Conservation (phyloP, 2,797 vertebrate species). For the Coluber constrictor region DNA sequence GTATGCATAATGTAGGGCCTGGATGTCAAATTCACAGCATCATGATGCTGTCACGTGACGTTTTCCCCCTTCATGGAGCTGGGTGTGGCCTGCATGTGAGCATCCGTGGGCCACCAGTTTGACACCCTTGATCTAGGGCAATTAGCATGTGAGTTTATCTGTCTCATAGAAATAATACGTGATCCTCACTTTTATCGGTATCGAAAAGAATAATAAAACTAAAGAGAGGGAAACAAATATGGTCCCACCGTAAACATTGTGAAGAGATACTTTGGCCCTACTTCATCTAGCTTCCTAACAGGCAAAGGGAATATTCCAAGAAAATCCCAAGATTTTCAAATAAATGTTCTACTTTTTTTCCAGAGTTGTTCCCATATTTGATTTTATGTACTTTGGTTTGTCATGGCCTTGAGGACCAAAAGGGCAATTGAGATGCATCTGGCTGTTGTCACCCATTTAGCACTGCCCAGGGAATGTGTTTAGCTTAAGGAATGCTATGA, state of each 20-base stretch:
- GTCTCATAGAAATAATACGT: neutral
- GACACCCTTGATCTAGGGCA: no score
- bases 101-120: no score
- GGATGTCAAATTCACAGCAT: no score
- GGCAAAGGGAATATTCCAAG: neutral
- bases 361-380: neutral
- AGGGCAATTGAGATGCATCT: neutral
- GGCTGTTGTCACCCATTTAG: neutral
- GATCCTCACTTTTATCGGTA: neutral
- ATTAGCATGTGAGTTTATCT: neutral
- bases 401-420: neutral
- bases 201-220: neutral
- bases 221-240: neutral
- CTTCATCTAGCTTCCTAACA: neutral
- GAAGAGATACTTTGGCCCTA: neutral
- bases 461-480: fast-evolving
- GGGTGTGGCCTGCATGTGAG: no score
- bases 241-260: neutral
- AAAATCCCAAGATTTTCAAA: neutral
- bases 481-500: neutral
- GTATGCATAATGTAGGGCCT: neutral
- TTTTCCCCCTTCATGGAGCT: no score
- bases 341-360: neutral
- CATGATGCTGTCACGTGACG: no score
- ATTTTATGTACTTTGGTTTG: neutral